These are phyloP conservation scores for Daubentonia madagascariensis DNA, from an alignment of 2,113 vertebrate genomes.

Conservation along the genomic window DNA sequence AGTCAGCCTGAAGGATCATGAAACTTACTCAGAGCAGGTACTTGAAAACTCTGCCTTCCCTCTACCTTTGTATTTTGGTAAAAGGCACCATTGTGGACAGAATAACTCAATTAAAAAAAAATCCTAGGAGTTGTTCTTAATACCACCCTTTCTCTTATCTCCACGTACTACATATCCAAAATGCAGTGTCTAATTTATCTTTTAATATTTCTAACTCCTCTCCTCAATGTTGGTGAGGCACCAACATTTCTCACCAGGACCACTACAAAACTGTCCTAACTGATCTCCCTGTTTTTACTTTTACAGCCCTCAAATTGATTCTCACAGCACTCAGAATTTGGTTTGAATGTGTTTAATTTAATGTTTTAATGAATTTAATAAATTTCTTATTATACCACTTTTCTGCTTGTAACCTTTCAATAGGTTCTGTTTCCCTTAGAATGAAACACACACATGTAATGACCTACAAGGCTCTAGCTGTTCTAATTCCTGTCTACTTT, in stretches of 20 bases:
- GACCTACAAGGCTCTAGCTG: background rate
- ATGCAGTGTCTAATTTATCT: no score
- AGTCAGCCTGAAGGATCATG: background rate
- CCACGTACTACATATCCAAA: background rate
- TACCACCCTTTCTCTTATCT: background rate
- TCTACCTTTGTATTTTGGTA: background rate
- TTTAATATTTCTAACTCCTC: no score
- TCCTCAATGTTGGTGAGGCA: no score
- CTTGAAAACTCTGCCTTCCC: background rate
- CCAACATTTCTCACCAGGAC: background rate
- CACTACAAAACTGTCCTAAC: no score
- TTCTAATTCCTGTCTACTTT: background rate
- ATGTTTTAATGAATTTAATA: background rate
- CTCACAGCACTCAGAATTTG: background rate
- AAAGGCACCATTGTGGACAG: background rate
- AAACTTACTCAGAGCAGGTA: background rate
- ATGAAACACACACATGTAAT: background rate
- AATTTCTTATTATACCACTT: background rate
- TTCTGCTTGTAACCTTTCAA: background rate
- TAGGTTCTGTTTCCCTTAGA: background rate
- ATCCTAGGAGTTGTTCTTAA: background rate
- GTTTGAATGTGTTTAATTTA: background rate
- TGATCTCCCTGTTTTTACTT: background rate
- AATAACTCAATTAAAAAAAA: background rate
- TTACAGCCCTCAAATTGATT: no score